Conservation (phyloP, 2,888 invertebrate species). For the Temnothorax rugatulus region DNA sequence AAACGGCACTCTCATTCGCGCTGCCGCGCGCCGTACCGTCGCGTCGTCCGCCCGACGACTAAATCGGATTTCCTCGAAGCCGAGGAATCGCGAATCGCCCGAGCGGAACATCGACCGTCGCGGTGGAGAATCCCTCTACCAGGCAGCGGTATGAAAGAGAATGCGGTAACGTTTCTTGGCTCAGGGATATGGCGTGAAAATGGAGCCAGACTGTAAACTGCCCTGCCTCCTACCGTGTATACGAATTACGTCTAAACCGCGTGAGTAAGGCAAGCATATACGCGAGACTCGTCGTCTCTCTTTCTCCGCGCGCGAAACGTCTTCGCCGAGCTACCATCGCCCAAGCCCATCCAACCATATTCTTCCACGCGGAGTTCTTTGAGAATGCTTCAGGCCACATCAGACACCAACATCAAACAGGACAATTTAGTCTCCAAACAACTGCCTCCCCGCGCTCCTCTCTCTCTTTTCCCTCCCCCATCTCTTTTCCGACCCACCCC, state of each 20-base stretch:
- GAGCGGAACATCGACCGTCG: slow-evolving; percentile 31
- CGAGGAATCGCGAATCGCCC: slow-evolving; percentile 64
- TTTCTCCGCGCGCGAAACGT: slow-evolving; percentile 36
- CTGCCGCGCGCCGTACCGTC: background rate
- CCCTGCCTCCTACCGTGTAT: background rate
- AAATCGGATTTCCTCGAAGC: slow-evolving; percentile 56
- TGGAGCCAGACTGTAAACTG: slow-evolving; percentile 21
- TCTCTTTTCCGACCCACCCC: background rate
- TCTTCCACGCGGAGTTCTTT: slow-evolving; percentile 57
- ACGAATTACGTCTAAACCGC: slow-evolving; percentile 41
- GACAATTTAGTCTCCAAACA: slow-evolving; percentile 82
- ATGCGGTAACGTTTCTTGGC: slow-evolving; percentile 6
- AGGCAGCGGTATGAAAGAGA: slow-evolving; percentile 13
- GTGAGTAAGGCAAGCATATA: background rate
- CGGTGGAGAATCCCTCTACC: background rate
- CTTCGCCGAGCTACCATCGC: slow-evolving; percentile 11
- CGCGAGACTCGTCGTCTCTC: slow-evolving; percentile 26
- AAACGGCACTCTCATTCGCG: slow-evolving; percentile 27
- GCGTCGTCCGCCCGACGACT: slow-evolving; percentile 19
- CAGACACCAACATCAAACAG: slow-evolving; percentile 80
- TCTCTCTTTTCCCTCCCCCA: background rate
- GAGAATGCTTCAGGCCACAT: slow-evolving; percentile 67
- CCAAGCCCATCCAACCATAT: slow-evolving; percentile 9
- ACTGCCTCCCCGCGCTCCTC: slow-evolving; percentile 62
- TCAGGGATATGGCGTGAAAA: slow-evolving; percentile 19